Evolutionary conservation across 2,113 vertebrate genomes (phyloP).

Genomic region (Lipophrys pholis): DNA sequence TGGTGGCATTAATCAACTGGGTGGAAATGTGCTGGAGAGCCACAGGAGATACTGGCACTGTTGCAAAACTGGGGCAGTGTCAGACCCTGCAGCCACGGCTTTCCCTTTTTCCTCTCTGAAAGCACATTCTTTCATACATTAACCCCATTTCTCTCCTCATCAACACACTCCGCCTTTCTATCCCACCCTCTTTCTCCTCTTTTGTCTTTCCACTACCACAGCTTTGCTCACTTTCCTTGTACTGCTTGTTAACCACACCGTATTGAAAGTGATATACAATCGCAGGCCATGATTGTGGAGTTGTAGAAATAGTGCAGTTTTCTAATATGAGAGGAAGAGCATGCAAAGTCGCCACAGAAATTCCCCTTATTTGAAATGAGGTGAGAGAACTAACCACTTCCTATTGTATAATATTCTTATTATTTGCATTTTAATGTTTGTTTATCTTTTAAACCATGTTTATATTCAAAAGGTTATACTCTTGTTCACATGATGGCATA

Average conservation of each 20-base stretch:
- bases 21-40: constrained; percentile 70
- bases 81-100: constrained; percentile 72
- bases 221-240: constrained; percentile 6
- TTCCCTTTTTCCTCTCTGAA: constrained; percentile 57
- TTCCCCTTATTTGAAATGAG: no score
- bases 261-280: constrained; percentile 30
- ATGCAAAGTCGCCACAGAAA: no score
- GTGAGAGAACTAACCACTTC: no score
- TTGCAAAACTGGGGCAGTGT: constrained; percentile 77
- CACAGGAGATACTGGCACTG: constrained; percentile 74
- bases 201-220: constrained; percentile 9
- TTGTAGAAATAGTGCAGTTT: no score
- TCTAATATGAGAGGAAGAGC: no score
- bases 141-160: constrained; percentile 74
- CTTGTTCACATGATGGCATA: neutral
- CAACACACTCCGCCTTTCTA: constrained; percentile 33
- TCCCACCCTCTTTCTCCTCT: constrained; percentile 18
- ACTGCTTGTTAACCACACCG: constrained; percentile 4
- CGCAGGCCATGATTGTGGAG: no score
- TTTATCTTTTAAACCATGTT: no score
- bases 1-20: constrained; percentile 76
- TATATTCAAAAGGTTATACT: neutral
- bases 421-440: no score
- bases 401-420: no score
- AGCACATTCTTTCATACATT: constrained; percentile 72